phyloP scores from a whole-genome alignment of 2,888 invertebrate species.

The Dromius quadrimaculatus region DNA sequence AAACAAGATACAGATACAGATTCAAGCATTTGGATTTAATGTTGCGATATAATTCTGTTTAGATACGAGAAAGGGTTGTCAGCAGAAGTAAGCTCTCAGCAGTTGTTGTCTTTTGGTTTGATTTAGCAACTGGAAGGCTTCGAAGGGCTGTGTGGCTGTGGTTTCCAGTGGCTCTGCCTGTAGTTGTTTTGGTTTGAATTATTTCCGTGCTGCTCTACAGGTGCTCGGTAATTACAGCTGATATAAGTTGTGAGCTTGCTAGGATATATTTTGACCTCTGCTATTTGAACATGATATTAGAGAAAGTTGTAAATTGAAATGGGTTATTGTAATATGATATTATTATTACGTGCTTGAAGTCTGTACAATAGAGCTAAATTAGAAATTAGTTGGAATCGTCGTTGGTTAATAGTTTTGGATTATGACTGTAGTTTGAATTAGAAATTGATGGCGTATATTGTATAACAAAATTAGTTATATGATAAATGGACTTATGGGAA shows the following conservation, averaged over 20 bases:
- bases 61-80: not conserved
- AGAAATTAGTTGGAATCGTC: too few species aligned
- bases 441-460: too few species aligned
- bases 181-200: too few species aligned
- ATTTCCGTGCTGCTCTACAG: slow-evolving; percentile 22
- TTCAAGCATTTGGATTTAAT: not conserved
- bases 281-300: too few species aligned
- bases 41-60: slow-evolving; percentile 20
- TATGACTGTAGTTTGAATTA: slow-evolving; percentile 4
- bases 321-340: too few species aligned
- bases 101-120: slow-evolving; percentile 1
- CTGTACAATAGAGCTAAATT: too few species aligned
- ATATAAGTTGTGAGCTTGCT: slow-evolving; percentile 7
- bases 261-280: not conserved
- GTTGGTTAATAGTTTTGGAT: not conserved
- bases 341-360: too few species aligned
- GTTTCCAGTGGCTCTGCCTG: too few species aligned
- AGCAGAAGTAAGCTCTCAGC: not conserved
- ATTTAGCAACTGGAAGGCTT: not conserved
- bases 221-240: slow-evolving; percentile 23
- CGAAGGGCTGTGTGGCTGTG: slow-evolving; percentile 1
- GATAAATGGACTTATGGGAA: too few species aligned
- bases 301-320: too few species aligned
- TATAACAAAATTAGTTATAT: too few species aligned
- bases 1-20: not conserved